Evolutionary conservation across 1,140 invertebrate species (phyloP), one percentile per base, ranked within the genome.

Genomic region (Melipona quadrifasciata): DNA sequence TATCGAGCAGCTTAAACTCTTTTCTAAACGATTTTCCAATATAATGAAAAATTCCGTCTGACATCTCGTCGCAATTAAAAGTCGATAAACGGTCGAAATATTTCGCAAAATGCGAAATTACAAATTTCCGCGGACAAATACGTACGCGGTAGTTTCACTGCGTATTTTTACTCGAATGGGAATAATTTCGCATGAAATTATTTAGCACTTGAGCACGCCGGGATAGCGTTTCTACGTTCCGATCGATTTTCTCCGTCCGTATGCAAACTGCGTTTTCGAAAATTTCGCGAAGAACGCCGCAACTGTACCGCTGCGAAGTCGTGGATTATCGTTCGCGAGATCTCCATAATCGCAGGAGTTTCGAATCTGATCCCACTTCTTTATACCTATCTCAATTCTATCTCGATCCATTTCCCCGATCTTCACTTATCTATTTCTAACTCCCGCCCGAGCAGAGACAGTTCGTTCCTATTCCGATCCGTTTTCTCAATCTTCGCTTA

Each of bases 321-420:
- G 8, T 11, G n/a, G 73, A 82, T 77, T 77, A 82, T 82, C 74
- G 73, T 57, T 57, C 8, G 19, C 73, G n/a, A 67, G 47, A 79
- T 79, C 76, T 79, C 53, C 55, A 61, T 79, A 84, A 84, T 71
- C 76, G 67, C 61, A n/a, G 57, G 67, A 79, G 14, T 70, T 53
- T 53, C n/a, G n/a, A 24, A 79, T 84, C 65, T 79, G 73, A 82
- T 82, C 81, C 53, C 21, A 21, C 55, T 53, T 27, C 39, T 68
- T 51, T 70, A 19, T 82, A 58, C 67, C 57, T 34, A 79, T 71
- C 47, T 76, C 19, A 27, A 31, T 53, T 58, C 55, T 77, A 84
- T 71, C 82, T 79, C 82, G 81, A 82, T 82, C 82, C 75, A 79
- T 84, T 84, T 79, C 31, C 76, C 76, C 55, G 68, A 71, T 79